Conservation (phyloP, 2,797 vertebrate species). For the Psittacula echo region DNA sequence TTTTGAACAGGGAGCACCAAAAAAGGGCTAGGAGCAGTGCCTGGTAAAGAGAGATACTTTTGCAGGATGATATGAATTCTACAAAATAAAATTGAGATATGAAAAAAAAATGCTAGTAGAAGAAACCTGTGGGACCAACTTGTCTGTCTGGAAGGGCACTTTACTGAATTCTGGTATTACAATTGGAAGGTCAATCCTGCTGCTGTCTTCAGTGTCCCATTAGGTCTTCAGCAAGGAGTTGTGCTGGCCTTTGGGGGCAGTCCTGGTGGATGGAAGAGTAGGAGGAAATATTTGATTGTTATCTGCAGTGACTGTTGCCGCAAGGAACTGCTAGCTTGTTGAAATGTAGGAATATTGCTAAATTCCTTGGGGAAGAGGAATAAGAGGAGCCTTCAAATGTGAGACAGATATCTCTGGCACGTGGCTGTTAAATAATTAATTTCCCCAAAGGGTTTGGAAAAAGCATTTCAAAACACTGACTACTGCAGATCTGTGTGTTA, state of each 20-base stretch:
- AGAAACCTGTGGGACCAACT: background rate
- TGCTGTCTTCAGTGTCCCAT: background rate
- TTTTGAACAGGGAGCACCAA: background rate
- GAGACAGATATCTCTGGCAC: conserved; percentile 17
- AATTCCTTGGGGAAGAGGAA: conserved; percentile 26
- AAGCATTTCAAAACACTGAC: conserved; percentile 16
- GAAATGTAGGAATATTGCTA: background rate
- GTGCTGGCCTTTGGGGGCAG: background rate
- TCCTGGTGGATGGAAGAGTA: background rate
- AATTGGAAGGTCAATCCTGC: background rate
- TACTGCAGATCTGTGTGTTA: background rate
- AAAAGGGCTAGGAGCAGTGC: background rate
- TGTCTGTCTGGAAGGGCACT: background rate
- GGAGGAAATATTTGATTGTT: background rate
- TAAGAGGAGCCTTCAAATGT: conserved; percentile 31
- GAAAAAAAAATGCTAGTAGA: background rate
- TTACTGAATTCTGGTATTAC: background rate
- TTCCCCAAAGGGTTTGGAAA: conserved; percentile 24
- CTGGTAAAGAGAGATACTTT: background rate
- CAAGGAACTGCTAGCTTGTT: background rate
- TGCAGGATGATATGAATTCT: background rate
- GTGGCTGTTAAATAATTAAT: conserved; percentile 57
- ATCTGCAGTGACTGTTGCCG: background rate
- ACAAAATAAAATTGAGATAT: background rate
- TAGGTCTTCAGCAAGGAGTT: background rate